Evolutionary conservation across 2,888 invertebrate species (phyloP).

Genomic region (Omphaloscelis lunosa): DNA sequence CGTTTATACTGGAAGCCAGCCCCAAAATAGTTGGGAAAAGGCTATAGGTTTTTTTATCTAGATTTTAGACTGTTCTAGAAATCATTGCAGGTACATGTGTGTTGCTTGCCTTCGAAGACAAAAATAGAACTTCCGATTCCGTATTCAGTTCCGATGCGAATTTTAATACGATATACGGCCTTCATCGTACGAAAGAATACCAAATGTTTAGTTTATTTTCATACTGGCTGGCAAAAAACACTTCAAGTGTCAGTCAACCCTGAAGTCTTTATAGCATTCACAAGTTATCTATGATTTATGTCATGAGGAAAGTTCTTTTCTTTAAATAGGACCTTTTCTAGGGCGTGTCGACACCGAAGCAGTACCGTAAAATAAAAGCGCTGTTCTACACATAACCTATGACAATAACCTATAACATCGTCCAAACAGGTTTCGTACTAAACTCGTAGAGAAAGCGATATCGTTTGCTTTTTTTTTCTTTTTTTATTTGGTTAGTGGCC

Average conservation of each 20-base stretch:
- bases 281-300: slow-evolving; percentile 36
- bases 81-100: neutral
- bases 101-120: slow-evolving; percentile 40
- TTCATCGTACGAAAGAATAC: slow-evolving; percentile 32
- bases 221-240: slow-evolving; percentile 21
- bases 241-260: slow-evolving; percentile 40
- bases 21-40: neutral
- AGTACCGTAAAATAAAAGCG: slow-evolving; percentile 32
- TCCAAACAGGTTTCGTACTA: slow-evolving; percentile 62
- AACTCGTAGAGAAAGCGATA: slow-evolving; percentile 68
- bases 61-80: slow-evolving; percentile 2
- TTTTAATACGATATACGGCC: slow-evolving; percentile 35
- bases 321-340: slow-evolving; percentile 16
- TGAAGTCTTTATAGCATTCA: slow-evolving; percentile 27
- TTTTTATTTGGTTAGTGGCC: slow-evolving; percentile 63
- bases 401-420: slow-evolving; percentile 57
- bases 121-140: slow-evolving; percentile 51
- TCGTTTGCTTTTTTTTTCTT: slow-evolving; percentile 68
- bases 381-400: slow-evolving; percentile 63
- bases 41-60: neutral
- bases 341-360: slow-evolving; percentile 36
- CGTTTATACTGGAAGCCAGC: neutral
- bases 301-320: neutral
- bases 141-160: slow-evolving; percentile 36
- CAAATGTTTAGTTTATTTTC: slow-evolving; percentile 33